phyloP scores from a whole-genome alignment of 2,888 invertebrate species.

The Anarsia innoxiella region DNA sequence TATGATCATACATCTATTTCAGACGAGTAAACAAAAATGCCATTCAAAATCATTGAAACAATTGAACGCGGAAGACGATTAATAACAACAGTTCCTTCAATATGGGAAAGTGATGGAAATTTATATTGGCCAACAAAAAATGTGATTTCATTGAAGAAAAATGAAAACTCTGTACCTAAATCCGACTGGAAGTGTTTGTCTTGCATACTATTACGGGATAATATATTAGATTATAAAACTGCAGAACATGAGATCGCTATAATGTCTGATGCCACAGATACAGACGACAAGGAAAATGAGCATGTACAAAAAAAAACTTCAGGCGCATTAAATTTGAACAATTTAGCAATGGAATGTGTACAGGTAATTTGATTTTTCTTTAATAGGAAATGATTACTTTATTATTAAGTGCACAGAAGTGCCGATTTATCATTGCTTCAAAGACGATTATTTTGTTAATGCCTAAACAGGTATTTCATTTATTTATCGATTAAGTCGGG shows the following conservation, averaged over 20 bases:
- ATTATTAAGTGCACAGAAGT: too few relatives aligned
- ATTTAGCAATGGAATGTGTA: slow-evolving; percentile 9
- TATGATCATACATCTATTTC: slow-evolving; percentile 4
- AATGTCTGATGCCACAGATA: slow-evolving; percentile 7
- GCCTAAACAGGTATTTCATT: too few relatives aligned
- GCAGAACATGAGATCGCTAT: slow-evolving; percentile 7
- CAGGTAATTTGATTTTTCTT: slow-evolving; percentile 7
- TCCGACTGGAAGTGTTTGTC: slow-evolving; percentile 8
- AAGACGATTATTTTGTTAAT: too few relatives aligned
- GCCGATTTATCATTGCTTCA: too few relatives aligned
- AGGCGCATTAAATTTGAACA: slow-evolving; percentile 8
- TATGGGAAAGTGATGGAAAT: slow-evolving; percentile 11
- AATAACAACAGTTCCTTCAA: slow-evolving; percentile 13
- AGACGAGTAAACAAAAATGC: slow-evolving; percentile 11
- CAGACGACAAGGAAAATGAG: slow-evolving; percentile 10
- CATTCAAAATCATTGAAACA: slow-evolving; percentile 12
- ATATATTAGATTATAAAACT: slow-evolving; percentile 8
- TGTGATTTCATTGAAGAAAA: slow-evolving; percentile 7
- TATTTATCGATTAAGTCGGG: too few relatives aligned
- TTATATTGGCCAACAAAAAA: slow-evolving; percentile 12
- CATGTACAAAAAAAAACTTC: slow-evolving; percentile 1
- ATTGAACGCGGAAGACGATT: slow-evolving; percentile 14
- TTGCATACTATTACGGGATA: slow-evolving; percentile 8
- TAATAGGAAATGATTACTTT: too few relatives aligned
- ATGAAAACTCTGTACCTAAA: slow-evolving; percentile 9